Evolutionary conservation across 2,888 invertebrate genomes (phyloP), one percentile per base, ranked within the genome.

Genomic region (Nezara viridula): DNA sequence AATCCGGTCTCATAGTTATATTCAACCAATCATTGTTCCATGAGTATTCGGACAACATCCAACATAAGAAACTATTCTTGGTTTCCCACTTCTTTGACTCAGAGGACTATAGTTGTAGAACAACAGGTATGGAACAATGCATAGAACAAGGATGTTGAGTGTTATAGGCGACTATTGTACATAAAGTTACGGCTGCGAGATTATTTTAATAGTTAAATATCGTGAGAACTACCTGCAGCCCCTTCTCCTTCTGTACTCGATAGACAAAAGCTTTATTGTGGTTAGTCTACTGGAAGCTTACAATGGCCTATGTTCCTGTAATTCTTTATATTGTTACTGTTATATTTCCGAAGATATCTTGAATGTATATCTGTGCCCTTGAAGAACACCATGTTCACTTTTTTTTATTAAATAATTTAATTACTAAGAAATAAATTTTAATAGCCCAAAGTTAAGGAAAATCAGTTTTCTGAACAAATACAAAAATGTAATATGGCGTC

Each of bases 181-280:
- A 14, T 32, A 60, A 55, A 60, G 60, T 60, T 60, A 32, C 14
- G 55, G 55, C 55, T n/a, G 27, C 60, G 16, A 37, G 16, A 21
- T 21, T 60, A 60, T 60, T 73, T 73, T 12, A 73, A 73, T 73
- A 73, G 66, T 37, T 21, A 37, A n/a, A 37, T 21, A 37, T 7
- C 66, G 66, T 73, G 66, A 73, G 66, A 73, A 73, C 66, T 73
- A 73, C 66, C 66, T 73, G 66, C 37, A 19, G 66, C 66, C 66
- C 66, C 66, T 32, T 32, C 32, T 73, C 66, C 66, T 73, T 2
- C 66, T 73, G 19, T 9, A 37, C 66, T 73, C 37, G 19, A 37
- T 73, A 73, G 32, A 73, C 66, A 73, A 73, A 37, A 21, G 66
- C 19, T 37, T 7, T 37, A 73, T 73, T 73, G 66, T 73, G 66